Percentiles rank a stretch among this genome's conserved stretches.
Evolutionary conservation across 1,140 invertebrate genomes (phyloP).

Genomic region (Drosophila cardini): DNA sequence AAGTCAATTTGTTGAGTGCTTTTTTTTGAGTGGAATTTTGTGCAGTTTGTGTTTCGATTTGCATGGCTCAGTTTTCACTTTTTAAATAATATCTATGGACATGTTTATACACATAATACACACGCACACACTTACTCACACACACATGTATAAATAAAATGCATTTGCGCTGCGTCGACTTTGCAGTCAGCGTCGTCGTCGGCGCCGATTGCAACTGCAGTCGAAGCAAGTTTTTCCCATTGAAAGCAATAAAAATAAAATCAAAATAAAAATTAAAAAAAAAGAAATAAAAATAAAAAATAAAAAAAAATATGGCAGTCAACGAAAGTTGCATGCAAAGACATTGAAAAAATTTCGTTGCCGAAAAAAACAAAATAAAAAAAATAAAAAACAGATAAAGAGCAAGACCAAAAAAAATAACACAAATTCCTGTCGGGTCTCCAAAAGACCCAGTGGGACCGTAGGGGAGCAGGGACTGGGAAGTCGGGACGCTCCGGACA

Average conservation of each 20-base stretch:
- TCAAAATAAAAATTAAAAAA: slow-evolving; percentile 38
- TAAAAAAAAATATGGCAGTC: slow-evolving; percentile 45
- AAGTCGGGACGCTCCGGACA: slow-evolving; percentile 28
- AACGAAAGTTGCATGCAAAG: slow-evolving; percentile 68
- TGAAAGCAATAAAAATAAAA: slow-evolving; percentile 38
- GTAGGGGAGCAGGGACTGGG: slow-evolving; percentile 2
- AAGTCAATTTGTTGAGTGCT: slow-evolving; percentile 35
- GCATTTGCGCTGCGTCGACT: slow-evolving; percentile 1
- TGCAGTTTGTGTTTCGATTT: slow-evolving; percentile 55
- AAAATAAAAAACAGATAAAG: slow-evolving; percentile 56
- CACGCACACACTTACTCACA: slow-evolving; percentile 3
- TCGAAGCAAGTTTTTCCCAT: slow-evolving; percentile 67
- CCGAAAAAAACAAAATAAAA: slow-evolving; percentile 60
- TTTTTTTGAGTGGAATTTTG: slow-evolving; percentile 43
- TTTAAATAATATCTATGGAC: slow-evolving; percentile 28
- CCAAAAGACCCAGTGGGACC: neutral
- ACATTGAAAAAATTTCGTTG: slow-evolving; percentile 67
- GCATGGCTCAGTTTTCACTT: slow-evolving; percentile 56
- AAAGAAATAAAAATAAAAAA: slow-evolving; percentile 41
- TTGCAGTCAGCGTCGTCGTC: no score
- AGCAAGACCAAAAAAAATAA: slow-evolving; percentile 46
- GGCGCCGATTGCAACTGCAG: slow-evolving; percentile 32
- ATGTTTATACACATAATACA: slow-evolving; percentile 9
- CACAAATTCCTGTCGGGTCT: slow-evolving; percentile 60
- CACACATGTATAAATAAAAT: slow-evolving; percentile 19